Evolutionary conservation across 2,797 vertebrate species (phyloP).

Genomic region (Enteromius fasciolatus): DNA sequence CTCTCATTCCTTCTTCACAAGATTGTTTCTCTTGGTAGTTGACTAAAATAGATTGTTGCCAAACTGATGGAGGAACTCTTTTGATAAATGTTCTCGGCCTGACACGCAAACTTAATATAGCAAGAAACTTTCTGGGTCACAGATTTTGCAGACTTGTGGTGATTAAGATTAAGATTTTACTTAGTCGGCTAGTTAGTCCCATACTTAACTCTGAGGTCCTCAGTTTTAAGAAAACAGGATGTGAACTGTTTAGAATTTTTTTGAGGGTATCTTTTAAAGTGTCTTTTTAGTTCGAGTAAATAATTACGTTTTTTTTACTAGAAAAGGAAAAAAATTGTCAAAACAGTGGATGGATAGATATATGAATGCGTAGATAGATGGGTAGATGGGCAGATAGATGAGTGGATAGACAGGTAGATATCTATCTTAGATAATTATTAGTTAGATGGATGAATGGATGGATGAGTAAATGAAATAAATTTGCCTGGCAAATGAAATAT

Average conservation of each 20-base stretch:
- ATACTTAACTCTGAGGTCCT: not conserved
- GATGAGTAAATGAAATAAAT: too few species aligned
- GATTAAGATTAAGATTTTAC: constrained; percentile 13
- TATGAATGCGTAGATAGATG: not conserved
- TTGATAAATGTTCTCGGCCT: not conserved
- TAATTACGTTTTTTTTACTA: not conserved
- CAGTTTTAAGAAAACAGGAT: not conserved
- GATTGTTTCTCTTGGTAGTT: constrained; percentile 4
- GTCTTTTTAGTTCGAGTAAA: not conserved
- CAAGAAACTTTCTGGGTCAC: not conserved
- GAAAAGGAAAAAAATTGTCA: not conserved
- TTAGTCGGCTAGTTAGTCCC: not conserved
- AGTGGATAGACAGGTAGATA: not conserved
- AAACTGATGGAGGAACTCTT: not conserved
- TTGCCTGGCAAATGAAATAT: too few species aligned
- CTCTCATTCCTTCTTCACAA: not conserved
- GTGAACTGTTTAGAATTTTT: not conserved
- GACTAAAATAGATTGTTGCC: not conserved
- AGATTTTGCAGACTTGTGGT: not conserved
- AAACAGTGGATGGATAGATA: not conserved
- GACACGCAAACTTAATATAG: not conserved
- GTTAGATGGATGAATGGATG: too few species aligned
- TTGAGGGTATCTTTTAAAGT: not conserved
- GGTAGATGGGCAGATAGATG: not conserved
- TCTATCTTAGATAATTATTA: not conserved